A percentile compares a stretch with the other conserved stretches of the same genome.
Conservation (phyloP, 1,140 invertebrate genomes). For the Teleogryllus occipitalis region DNA sequence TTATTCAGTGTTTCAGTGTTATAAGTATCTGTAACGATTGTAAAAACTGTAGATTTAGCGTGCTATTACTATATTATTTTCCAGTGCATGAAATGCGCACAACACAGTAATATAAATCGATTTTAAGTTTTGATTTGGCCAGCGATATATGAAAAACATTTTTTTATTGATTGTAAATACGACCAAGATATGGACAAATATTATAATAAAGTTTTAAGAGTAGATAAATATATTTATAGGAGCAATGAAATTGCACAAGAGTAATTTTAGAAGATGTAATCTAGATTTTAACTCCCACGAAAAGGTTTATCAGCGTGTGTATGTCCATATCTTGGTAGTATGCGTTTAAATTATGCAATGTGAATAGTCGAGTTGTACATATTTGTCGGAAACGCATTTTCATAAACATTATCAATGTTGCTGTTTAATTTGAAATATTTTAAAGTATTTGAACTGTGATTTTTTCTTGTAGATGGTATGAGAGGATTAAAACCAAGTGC, state of each 20-base stretch:
- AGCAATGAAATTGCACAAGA: not conserved
- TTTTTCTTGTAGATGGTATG: not conserved
- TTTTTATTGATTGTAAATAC: not conserved
- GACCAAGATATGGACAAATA: not conserved
- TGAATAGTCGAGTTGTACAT: not conserved
- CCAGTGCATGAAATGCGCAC: slow-evolving; percentile 3
- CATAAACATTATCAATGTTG: not conserved
- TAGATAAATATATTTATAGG: not conserved
- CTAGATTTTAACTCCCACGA: not conserved
- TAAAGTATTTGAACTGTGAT: not conserved
- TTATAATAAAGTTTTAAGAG: not conserved
- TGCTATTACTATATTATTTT: not conserved
- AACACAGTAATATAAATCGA: not conserved
- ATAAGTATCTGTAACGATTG: not conserved
- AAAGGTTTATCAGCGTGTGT: not conserved
- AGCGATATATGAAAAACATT: not conserved
- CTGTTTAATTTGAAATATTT: not conserved
- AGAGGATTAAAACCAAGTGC: not conserved
- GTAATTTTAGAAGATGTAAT: not conserved
- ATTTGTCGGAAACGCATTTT: not conserved
- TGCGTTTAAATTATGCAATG: not conserved
- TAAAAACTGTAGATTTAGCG: not conserved
- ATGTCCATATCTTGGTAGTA: not conserved
- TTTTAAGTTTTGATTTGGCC: not conserved
- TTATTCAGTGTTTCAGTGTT: not conserved